Conservation (phyloP, 2,797 vertebrate genomes). For the Choloepus didactylus region DNA sequence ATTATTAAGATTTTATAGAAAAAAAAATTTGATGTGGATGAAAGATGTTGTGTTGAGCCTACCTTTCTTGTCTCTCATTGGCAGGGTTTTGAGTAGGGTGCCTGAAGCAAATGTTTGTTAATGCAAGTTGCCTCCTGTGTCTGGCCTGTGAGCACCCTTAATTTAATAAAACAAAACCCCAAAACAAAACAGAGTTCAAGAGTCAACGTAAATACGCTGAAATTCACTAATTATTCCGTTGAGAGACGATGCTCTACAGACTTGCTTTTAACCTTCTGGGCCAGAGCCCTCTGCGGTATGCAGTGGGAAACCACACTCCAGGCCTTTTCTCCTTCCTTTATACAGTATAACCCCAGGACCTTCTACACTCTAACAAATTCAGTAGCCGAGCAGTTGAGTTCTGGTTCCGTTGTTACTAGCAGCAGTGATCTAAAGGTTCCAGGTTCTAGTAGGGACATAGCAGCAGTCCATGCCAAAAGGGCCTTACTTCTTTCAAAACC, state of each 20-base stretch:
- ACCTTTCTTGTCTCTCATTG: background rate
- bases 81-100: background rate
- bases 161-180: background rate
- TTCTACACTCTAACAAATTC: background rate
- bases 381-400: background rate
- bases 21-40: background rate
- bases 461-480: background rate
- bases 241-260: background rate
- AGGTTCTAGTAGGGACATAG: background rate
- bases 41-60: background rate
- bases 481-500: background rate
- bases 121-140: background rate
- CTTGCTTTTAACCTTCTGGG: background rate
- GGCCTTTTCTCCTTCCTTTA: background rate
- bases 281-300: background rate
- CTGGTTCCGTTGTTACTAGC: background rate
- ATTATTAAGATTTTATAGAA: background rate
- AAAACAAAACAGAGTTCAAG: background rate
- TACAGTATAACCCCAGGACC: background rate
- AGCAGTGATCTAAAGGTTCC: background rate
- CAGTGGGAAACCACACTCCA: background rate
- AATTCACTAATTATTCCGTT: background rate
- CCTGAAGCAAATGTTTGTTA: background rate
- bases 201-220: background rate
- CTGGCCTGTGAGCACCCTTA: background rate